Evolutionary conservation across 2,797 vertebrate species (phyloP), one percentile per base, ranked within the genome.

Genomic region (Euthynnus affinis): DNA sequence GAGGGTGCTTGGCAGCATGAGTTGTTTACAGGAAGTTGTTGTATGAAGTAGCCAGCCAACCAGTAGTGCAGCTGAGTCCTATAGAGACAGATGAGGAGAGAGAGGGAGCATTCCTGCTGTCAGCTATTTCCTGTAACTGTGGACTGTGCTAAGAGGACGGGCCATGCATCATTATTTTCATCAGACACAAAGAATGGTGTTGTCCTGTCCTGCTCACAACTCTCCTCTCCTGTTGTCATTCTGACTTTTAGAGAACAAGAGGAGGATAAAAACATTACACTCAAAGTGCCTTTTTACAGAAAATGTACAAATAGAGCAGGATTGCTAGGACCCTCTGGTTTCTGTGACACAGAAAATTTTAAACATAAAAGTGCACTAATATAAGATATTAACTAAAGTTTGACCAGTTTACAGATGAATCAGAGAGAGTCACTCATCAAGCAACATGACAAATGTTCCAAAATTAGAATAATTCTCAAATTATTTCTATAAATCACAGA

Each of bases 1-100:
- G 92, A 90, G 88, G 86, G 85, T 85, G 84, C 88, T 87, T 88
- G 84, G 89, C 91, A 90, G 88, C 78, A 57, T 83, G 85, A 70
- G 88, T 93, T 95, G 93, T 95, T 96, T 96, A 95, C 94, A 96
- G 94, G 93, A 96, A 95, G 92, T 87, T 93, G 87, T 95, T 95
- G 93, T 93, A 92, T 92, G 90, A 88, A 93, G 86, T 88, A 93
- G 82, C 51, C 84, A 90, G 86, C 88, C 89, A 93, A 91, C 86
- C 87, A 94, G 91, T 71, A 64, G 82, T 80, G 76, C 67, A 88
- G 82, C 84, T 77, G 85, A 89, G 91, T 89, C 85, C 86, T 92
- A 83, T 87, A 87, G 90, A 95, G 91, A 94, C 90, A 88, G 84
- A 94, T 89, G 89, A 94, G 89, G 89, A 89, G 87, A 91, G 91